phyloP scores from a whole-genome alignment of 2,797 vertebrate genomes.

The Cossypha dichroa region DNA sequence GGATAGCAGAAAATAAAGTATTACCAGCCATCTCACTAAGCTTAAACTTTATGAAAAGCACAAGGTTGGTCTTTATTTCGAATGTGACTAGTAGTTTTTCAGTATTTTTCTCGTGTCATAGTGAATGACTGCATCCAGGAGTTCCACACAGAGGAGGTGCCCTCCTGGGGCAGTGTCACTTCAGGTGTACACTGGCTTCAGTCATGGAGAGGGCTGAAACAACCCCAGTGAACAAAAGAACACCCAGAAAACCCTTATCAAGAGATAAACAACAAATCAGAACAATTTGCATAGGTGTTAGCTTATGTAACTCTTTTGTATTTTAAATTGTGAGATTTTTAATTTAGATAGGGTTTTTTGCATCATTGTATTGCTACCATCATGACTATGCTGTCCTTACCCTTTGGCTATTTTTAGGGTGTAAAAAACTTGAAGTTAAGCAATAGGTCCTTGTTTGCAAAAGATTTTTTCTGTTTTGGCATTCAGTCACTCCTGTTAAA shows the following conservation, averaged over 20 bases:
- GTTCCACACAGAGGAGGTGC: background rate
- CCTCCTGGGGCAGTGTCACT: background rate
- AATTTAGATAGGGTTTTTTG: background rate
- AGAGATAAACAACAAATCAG: background rate
- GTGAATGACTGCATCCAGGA: background rate
- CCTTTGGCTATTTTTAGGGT: background rate
- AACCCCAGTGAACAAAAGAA: background rate
- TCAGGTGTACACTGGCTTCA: fast-evolving
- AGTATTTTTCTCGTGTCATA: background rate
- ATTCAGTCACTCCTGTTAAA: background rate
- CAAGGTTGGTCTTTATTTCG: background rate
- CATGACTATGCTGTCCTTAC: background rate
- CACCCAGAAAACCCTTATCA: background rate
- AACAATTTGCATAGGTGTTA: background rate
- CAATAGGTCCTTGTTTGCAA: background rate
- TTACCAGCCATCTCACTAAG: background rate
- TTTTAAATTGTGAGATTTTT: background rate
- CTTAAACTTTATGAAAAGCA: background rate
- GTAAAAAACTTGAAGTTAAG: background rate
- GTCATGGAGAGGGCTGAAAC: background rate
- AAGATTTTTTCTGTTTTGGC: background rate
- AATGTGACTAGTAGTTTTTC: background rate
- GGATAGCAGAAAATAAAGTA: background rate
- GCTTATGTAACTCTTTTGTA: background rate
- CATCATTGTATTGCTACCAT: background rate